A percentile compares a stretch with the other conserved stretches of the same genome.
phyloP scores from a whole-genome alignment of 2,797 vertebrate genomes.

The Liparis tanakae region DNA sequence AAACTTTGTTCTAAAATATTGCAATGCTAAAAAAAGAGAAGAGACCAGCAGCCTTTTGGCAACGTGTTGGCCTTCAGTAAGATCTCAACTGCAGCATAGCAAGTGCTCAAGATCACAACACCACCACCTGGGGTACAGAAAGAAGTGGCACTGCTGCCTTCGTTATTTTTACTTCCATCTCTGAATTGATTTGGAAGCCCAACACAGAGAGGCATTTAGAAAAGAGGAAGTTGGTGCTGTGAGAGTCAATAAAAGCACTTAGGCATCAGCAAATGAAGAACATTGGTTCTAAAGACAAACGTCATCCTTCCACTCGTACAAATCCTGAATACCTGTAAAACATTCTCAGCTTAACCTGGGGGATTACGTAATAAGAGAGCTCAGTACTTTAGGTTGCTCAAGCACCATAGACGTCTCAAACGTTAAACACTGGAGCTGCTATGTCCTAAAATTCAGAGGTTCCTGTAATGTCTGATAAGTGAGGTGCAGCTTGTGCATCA shows the following conservation, averaged over 20 bases:
- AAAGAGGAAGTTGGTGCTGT: conserved; percentile 30
- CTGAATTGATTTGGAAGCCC: conserved; percentile 52
- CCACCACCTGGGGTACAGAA: conserved; percentile 34
- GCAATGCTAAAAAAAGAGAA: background rate
- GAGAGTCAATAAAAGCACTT: conserved; percentile 52
- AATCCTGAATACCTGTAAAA: conserved; percentile 19
- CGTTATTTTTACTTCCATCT: conserved; percentile 22
- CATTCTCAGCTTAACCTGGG: conserved; percentile 28
- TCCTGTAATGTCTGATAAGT: conserved; percentile 5
- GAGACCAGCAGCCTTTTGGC: conserved; percentile 8
- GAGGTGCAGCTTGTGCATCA: background rate
- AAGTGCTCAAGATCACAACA: conserved; percentile 11
- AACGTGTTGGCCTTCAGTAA: conserved; percentile 1
- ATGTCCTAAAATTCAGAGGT: conserved; percentile 4
- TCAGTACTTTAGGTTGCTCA: conserved; percentile 17
- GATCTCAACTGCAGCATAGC: conserved; percentile 20
- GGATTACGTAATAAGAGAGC: conserved; percentile 48
- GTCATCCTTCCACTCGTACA: conserved; percentile 18
- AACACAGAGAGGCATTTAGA: conserved; percentile 28
- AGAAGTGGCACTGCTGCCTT: conserved; percentile 23
- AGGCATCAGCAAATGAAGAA: conserved; percentile 35
- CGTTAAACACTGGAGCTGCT: conserved; percentile 16
- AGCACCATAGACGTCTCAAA: conserved; percentile 25
- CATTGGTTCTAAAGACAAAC: conserved; percentile 33
- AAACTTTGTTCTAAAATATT: conserved; percentile 2